Conservation (phyloP, 2,888 invertebrate species). For the Melanostoma mellinum region DNA sequence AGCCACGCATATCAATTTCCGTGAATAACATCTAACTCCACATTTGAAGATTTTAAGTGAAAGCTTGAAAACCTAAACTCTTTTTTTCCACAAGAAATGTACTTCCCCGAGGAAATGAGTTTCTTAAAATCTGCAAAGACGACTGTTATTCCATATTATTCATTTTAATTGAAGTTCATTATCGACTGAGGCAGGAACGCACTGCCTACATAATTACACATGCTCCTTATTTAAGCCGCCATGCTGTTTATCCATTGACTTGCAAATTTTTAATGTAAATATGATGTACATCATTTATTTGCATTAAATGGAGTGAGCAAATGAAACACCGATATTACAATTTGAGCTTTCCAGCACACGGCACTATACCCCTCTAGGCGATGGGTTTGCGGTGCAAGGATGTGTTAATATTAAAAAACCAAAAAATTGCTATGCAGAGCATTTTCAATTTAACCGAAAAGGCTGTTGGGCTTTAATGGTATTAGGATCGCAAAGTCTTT, state of each 20-base stretch:
- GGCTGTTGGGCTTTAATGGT: conserved; percentile 13
- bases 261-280: conserved; percentile 26
- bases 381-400: background rate
- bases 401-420: conserved; percentile 14
- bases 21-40: no score
- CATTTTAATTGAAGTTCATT: conserved; percentile 30
- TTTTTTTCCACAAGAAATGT: no score
- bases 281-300: conserved; percentile 1
- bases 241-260: background rate
- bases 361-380: background rate
- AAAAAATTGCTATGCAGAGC: background rate
- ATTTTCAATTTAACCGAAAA: conserved; percentile 29
- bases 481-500: conserved; percentile 9
- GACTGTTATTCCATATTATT: no score
- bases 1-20: no score
- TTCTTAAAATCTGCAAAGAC: no score
- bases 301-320: conserved; percentile 4
- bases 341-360: conserved; percentile 19
- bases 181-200: conserved; percentile 33
- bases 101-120: no score
- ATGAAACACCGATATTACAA: background rate
- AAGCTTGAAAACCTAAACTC: no score
- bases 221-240: background rate
- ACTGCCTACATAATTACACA: conserved; percentile 2
- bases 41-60: no score